phyloP scores from a whole-genome alignment of 2,888 invertebrate species.

The Tenthredo distinguenda region DNA sequence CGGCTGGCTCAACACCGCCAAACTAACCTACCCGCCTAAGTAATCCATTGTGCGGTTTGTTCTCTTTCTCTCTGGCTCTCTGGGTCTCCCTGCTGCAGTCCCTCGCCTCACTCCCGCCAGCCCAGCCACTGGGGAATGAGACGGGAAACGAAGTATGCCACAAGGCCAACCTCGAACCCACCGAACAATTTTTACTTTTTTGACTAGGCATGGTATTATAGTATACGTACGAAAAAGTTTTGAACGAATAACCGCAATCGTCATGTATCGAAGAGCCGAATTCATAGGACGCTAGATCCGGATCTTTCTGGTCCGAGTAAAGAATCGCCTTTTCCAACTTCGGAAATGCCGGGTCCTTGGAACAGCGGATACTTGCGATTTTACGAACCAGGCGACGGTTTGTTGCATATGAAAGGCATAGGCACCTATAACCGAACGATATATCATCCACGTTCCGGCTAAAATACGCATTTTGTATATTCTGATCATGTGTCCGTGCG shows the following conservation, averaged over 20 bases:
- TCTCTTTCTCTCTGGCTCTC: conserved; percentile 34
- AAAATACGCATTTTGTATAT: conserved; percentile 14
- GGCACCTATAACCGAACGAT: neutral
- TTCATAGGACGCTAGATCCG: neutral
- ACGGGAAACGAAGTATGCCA: conserved; percentile 67
- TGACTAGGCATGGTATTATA: neutral
- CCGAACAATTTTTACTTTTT: conserved; percentile 68
- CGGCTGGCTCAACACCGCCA: conserved; percentile 61
- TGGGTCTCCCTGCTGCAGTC: conserved; percentile 22
- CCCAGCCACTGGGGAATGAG: conserved; percentile 59
- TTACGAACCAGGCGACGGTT: neutral
- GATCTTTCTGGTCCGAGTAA: neutral
- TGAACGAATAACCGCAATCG: neutral
- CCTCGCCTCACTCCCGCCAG: conserved; percentile 11
- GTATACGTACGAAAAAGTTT: neutral
- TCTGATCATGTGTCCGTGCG: neutral
- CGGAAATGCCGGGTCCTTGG: neutral
- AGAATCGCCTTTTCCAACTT: neutral
- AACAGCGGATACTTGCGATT: neutral
- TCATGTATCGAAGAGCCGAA: neutral
- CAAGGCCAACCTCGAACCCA: conserved; percentile 70
- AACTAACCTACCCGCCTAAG: conserved; percentile 76
- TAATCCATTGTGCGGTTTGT: conserved; percentile 71
- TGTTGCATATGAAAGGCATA: neutral
- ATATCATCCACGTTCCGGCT: neutral